These are phyloP conservation scores for Carapus acus DNA, from an alignment of 2,797 vertebrate genomes.

Conservation along the genomic window DNA sequence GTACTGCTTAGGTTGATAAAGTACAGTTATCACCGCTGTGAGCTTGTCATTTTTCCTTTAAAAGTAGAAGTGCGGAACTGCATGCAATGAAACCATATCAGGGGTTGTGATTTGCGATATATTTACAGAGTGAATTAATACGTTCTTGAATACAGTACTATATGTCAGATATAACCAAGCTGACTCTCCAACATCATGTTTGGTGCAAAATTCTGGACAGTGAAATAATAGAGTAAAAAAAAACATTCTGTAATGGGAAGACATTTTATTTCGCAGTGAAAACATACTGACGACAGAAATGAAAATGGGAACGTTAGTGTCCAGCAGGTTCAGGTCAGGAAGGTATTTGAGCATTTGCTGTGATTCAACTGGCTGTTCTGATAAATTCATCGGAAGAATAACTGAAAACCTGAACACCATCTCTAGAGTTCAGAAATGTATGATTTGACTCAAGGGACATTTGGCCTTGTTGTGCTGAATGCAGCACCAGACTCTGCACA, in stretches of 20 bases:
- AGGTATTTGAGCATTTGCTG: slow-evolving; percentile 3
- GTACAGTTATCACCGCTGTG: too few species aligned
- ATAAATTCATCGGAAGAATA: neutral
- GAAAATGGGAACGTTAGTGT: slow-evolving; percentile 16
- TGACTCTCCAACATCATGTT: neutral
- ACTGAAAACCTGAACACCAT: neutral
- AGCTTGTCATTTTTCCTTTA: too few species aligned
- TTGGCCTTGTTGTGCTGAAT: slow-evolving; percentile 3
- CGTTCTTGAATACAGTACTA: too few species aligned
- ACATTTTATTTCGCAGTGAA: slow-evolving; percentile 43
- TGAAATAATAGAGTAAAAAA: slow-evolving; percentile 10
- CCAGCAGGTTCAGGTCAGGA: slow-evolving; percentile 6
- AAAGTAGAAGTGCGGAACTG: too few species aligned
- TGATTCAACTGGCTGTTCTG: slow-evolving; percentile 4
- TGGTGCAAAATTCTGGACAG: too few species aligned
- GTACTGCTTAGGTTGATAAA: too few species aligned
- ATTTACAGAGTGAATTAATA: too few species aligned
- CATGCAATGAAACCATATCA: too few species aligned
- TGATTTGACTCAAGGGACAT: slow-evolving; percentile 6
- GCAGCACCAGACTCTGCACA: neutral
- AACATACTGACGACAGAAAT: slow-evolving; percentile 10
- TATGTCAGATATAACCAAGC: too few species aligned
- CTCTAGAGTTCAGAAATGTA: neutral
- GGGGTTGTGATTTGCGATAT: too few species aligned
- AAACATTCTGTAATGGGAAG: slow-evolving; percentile 24